These are phyloP conservation scores for Aspidiotus destructor DNA, from an alignment of 2,888 invertebrate species.

Conservation along the genomic window DNA sequence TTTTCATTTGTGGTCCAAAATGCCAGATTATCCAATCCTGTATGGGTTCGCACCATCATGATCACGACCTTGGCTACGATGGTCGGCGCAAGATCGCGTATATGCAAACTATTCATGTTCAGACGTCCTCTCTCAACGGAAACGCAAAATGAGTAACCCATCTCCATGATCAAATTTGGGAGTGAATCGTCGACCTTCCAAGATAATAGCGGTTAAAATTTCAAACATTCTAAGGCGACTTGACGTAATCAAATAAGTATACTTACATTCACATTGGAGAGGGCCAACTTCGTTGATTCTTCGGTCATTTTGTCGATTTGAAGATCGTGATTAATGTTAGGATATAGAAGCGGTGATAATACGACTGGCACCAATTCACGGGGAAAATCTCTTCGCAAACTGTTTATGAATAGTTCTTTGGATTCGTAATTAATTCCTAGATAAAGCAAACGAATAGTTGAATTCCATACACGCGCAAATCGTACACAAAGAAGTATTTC, in stretches of 20 bases:
- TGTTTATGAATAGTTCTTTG: slow-evolving; percentile 68
- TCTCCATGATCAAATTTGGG: slow-evolving; percentile 81
- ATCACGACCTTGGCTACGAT: slow-evolving; percentile 76
- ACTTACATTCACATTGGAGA: slow-evolving; percentile 2
- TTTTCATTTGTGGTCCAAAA: slow-evolving; percentile 33
- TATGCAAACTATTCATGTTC: slow-evolving; percentile 69
- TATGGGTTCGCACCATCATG: slow-evolving; percentile 76
- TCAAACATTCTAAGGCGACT: neutral
- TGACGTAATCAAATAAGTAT: neutral
- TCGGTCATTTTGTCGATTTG: slow-evolving; percentile 44
- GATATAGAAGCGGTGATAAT: slow-evolving; percentile 76
- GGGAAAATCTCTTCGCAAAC: slow-evolving; percentile 77
- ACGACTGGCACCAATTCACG: slow-evolving; percentile 80
- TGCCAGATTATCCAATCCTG: slow-evolving; percentile 47
- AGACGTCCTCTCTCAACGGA: slow-evolving; percentile 79
- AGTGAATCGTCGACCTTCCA: slow-evolving; percentile 58
- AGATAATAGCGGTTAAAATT: neutral
- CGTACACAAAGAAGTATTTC: neutral
- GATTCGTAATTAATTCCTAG: slow-evolving; percentile 61
- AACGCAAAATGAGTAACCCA: slow-evolving; percentile 81
- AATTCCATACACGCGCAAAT: neutral
- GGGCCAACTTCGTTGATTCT: slow-evolving; percentile 43
- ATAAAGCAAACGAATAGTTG: slow-evolving; percentile 27
- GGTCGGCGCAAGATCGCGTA: slow-evolving; percentile 67
- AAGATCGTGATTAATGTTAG: slow-evolving; percentile 47